phyloP scores from a whole-genome alignment of 1,140 invertebrate species.

The Epicauta chinensis region DNA sequence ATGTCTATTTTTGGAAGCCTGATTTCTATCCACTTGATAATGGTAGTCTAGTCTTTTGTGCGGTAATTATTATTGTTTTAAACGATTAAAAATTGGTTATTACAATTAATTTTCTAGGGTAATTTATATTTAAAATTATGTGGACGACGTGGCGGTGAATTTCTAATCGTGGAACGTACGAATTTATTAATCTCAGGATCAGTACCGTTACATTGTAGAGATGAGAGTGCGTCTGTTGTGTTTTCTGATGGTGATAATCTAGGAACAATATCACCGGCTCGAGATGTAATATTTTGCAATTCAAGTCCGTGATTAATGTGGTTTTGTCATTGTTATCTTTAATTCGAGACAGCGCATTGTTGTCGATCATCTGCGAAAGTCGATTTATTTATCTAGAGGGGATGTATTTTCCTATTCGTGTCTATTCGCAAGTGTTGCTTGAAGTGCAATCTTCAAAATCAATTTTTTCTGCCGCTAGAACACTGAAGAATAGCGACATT shows the following conservation, averaged over 20 bases:
- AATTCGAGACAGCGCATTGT: too few species aligned
- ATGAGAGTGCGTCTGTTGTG: constrained; percentile 61
- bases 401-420: too few species aligned
- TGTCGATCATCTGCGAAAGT: too few species aligned
- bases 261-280: constrained; percentile 70
- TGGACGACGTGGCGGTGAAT: constrained; percentile 54
- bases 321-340: too few species aligned
- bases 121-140: constrained; percentile 50
- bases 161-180: constrained; percentile 56
- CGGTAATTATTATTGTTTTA: constrained; percentile 49
- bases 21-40: constrained; percentile 72
- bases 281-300: constrained; percentile 70
- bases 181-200: constrained; percentile 52
- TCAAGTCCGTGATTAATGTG: too few species aligned
- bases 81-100: neutral
- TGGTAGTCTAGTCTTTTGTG: constrained; percentile 81
- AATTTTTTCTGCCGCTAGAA: too few species aligned
- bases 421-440: too few species aligned
- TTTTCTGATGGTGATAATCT: constrained; percentile 82
- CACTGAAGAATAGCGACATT: too few species aligned
- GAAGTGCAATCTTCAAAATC: too few species aligned
- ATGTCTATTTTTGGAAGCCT: constrained; percentile 72
- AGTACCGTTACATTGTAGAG: constrained; percentile 56
- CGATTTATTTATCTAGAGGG: too few species aligned
- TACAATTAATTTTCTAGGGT: constrained; percentile 38